Percentiles rank a stretch among this genome's conserved stretches.
phyloP scores from a whole-genome alignment of 2,113 vertebrate species.

The Charadrius vociferus region DNA sequence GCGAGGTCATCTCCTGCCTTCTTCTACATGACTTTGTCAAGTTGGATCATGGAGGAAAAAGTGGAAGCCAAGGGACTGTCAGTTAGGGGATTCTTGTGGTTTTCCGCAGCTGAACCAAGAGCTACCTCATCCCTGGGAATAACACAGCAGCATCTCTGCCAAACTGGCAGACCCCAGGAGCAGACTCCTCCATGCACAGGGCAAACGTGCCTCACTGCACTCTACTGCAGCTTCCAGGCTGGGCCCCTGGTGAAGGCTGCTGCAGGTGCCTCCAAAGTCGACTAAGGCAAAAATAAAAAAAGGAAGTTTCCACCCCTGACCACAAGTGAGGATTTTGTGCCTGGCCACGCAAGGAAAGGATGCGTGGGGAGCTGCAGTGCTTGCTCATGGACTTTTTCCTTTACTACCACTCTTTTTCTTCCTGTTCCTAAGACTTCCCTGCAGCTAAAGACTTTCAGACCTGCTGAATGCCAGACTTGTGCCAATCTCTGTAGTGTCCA shows the following conservation, averaged over 20 bases:
- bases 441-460: neutral
- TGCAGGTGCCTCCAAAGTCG: neutral
- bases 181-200: neutral
- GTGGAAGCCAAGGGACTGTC: neutral
- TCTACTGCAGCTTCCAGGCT: neutral
- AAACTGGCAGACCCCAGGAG: neutral
- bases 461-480: neutral
- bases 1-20: neutral
- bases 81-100: neutral
- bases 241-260: neutral
- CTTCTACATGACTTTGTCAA: neutral
- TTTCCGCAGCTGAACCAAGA: neutral
- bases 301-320: neutral
- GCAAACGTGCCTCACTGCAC: neutral
- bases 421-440: neutral
- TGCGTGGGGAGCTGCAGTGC: fast-evolving
- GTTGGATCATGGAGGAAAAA: neutral
- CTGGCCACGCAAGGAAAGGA: neutral
- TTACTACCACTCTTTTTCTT: neutral
- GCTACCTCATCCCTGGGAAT: neutral
- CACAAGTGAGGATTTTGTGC: neutral
- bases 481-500: neutral
- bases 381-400: neutral
- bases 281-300: neutral
- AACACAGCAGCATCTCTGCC: neutral